A percentile compares a stretch with the other conserved stretches of the same genome.
These are phyloP conservation scores for Heteromormyrus szaboi DNA, from an alignment of 2,797 vertebrate species.

Conservation along the genomic window DNA sequence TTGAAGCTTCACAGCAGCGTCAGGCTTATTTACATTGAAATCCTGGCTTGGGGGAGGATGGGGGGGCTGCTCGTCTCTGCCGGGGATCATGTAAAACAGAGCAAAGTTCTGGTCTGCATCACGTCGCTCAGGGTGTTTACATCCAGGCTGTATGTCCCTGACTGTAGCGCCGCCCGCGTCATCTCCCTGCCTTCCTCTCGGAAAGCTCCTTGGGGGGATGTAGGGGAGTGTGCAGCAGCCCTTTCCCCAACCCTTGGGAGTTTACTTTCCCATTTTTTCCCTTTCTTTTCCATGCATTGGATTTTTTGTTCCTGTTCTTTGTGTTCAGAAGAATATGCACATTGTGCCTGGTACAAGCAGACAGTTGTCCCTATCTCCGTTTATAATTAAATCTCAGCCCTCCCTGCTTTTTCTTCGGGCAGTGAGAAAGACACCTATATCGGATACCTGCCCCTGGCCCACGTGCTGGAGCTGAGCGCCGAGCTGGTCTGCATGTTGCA, in stretches of 20 bases:
- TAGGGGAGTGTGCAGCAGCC: neutral
- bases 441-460: conserved; percentile 88
- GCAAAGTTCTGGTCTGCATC: conserved; percentile 2
- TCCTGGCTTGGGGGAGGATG: neutral
- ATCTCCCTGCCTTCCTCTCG: neutral
- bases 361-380: conserved; percentile 17
- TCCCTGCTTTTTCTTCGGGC: conserved; percentile 32
- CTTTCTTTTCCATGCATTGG: neutral
- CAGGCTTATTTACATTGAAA: neutral
- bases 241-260: neutral
- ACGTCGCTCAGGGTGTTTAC: neutral
- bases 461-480: conserved; percentile 86
- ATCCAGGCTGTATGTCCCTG: conserved; percentile 20
- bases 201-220: conserved; percentile 21
- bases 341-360: neutral
- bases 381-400: neutral
- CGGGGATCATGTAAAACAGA: neutral
- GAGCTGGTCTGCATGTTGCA: conserved; percentile 81
- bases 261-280: neutral
- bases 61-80: neutral
- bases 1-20: neutral
- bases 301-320: neutral
- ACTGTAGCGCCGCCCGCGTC: neutral
- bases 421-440: conserved; percentile 85
- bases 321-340: neutral